These are phyloP conservation scores for Casuarius casuarius DNA, from an alignment of 2,113 vertebrate species.

Conservation along the genomic window DNA sequence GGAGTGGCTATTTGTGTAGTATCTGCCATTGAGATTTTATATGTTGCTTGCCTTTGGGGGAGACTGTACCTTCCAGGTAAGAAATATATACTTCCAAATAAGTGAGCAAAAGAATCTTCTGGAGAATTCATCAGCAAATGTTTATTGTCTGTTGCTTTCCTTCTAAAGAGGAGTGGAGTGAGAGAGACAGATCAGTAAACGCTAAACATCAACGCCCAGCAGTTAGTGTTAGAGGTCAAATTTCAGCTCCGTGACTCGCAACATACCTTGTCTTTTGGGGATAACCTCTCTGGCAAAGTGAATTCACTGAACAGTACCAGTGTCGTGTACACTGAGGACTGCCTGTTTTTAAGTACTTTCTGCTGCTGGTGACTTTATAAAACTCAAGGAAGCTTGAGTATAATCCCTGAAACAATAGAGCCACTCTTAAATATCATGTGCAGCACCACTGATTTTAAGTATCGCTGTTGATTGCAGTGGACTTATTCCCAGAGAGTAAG, in stretches of 20 bases:
- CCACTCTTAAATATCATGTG: background rate
- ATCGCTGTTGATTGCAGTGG: background rate
- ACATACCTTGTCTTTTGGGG: background rate
- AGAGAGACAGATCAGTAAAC: background rate
- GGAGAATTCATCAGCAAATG: fast-evolving
- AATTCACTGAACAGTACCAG: background rate
- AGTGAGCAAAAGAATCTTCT: background rate
- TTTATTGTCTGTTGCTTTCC: background rate
- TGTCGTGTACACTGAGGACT: background rate
- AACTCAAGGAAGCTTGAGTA: background rate
- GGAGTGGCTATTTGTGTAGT: background rate
- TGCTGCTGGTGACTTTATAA: background rate
- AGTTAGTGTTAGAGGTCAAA: background rate
- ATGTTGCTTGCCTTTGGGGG: background rate
- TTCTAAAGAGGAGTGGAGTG: background rate
- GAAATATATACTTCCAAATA: background rate
- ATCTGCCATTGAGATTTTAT: background rate
- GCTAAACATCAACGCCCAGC: background rate
- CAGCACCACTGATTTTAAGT: background rate
- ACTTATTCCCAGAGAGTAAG: background rate
- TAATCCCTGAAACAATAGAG: background rate
- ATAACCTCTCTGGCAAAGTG: background rate
- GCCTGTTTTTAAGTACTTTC: background rate
- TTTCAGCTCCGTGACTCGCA: background rate
- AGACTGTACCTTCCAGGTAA: background rate